Base-by-base conservation (phyloP, 1,140 invertebrate species). In the Vanessa atalanta region DNA sequence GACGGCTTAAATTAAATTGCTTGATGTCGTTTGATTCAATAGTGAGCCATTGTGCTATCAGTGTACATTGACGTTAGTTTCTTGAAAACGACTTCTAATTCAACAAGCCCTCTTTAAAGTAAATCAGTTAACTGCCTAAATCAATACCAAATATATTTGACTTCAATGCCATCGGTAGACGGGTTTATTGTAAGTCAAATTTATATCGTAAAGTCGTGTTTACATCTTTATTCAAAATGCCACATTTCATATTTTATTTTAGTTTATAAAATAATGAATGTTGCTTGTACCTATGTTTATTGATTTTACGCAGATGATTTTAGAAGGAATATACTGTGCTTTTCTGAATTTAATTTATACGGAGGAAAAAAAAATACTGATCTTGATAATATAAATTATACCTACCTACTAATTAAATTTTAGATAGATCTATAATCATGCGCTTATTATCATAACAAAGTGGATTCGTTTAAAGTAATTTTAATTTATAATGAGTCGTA, bases 401-500 rank as follows among this genome's bases (percentile, higher is more conserved):
- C 48, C 1, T 51, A 43, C 1, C 26, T 31, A 43, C 1, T 43
- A 43, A 51, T 51, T 51, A 51, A 51, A 51, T 15, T 47, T 65
- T 8, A 20, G 64, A 15, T 11, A 53, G 47, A n/a, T 26, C 23
- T 43, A 57, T 5, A 60, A 55, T 61, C 47, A 57, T 16, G 13
- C 20, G 43, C 50, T 47, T 47, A 71, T 71, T 71, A 53, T 16
- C 51, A 72, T 66, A 72, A 72, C 50, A 63, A 60, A 65, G 51
- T 13, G 37, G 48, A 70, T 67, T 63, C 65, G 66, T 70, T 65
- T 51, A 47, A 63, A 71, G 50, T 61, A 23, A 85, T 83, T 82
- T 78, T 70, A 80, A 79, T 83, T 83, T 79, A 77, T 75, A 82
- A 83, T 82, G 76, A 77, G 61, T 26, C 26, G 69, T 76, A 79